phyloP scores from a whole-genome alignment of 92 coral and sea anemone species.

The Zoanthus sansibaricus region DNA sequence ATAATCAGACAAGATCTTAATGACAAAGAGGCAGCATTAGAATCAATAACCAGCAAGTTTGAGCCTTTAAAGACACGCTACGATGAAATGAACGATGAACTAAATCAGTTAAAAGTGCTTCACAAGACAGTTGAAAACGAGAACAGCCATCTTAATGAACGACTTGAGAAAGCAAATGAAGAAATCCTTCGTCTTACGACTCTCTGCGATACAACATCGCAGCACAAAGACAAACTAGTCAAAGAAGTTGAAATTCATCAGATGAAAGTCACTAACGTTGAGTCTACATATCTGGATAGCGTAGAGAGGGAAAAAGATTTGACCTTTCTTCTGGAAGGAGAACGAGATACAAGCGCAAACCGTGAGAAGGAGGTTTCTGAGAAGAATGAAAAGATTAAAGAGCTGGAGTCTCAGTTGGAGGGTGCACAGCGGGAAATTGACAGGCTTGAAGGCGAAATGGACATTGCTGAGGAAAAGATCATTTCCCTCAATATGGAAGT shows the following conservation, averaged over 20 bases:
- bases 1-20: slow-evolving; percentile 75
- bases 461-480: slow-evolving; percentile 93
- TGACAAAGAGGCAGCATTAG: slow-evolving; percentile 77
- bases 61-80: slow-evolving; percentile 67
- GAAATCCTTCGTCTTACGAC: slow-evolving; percentile 78
- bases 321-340: slow-evolving; percentile 69
- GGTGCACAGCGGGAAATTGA: slow-evolving; percentile 79
- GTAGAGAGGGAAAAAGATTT: slow-evolving; percentile 75
- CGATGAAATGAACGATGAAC: slow-evolving; percentile 78
- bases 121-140: slow-evolving; percentile 77
- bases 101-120: slow-evolving; percentile 68
- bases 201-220: slow-evolving; percentile 70
- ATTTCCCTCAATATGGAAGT: slow-evolving; percentile 87
- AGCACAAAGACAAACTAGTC: slow-evolving; percentile 73
- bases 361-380: slow-evolving; percentile 77
- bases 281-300: slow-evolving; percentile 80
- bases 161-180: slow-evolving; percentile 77
- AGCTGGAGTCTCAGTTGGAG: slow-evolving; percentile 59
- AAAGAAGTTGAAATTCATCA: slow-evolving; percentile 79
- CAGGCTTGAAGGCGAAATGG: slow-evolving; percentile 91
- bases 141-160: slow-evolving; percentile 65
- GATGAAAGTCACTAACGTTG: slow-evolving; percentile 79
- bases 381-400: slow-evolving; percentile 56
- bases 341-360: slow-evolving; percentile 72
- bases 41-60: slow-evolving; percentile 70